These are phyloP conservation scores for Odontomachus brunneus DNA, from an alignment of 1,140 invertebrate species.

Conservation along the genomic window DNA sequence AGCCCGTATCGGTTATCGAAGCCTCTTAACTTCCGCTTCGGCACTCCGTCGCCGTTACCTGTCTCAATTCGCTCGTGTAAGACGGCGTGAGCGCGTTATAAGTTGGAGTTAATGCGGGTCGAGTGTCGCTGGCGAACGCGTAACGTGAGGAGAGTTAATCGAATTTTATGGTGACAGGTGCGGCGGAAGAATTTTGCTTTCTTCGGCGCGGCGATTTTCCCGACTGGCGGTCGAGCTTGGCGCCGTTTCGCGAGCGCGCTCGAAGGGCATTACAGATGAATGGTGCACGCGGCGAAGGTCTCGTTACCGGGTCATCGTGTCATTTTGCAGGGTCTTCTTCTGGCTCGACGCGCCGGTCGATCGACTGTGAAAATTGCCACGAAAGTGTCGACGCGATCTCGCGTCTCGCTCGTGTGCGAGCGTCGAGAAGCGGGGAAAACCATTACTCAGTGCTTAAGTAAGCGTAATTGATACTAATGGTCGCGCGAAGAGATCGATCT, in stretches of 20 bases:
- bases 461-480: not conserved
- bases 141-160: conserved; percentile 78
- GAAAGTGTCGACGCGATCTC: conserved; percentile 5
- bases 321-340: conserved; percentile 21
- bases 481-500: not conserved
- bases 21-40: conserved; percentile 71
- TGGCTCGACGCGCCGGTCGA: conserved; percentile 15
- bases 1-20: conserved; percentile 77
- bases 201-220: conserved; percentile 51
- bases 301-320: conserved; percentile 27
- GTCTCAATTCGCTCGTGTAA: conserved; percentile 13
- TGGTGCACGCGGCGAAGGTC: not conserved
- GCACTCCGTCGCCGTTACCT: conserved; percentile 41
- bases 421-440: conserved; percentile 23
- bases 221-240: conserved; percentile 57
- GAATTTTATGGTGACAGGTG: conserved; percentile 51
- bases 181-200: conserved; percentile 58
- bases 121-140: conserved; percentile 72
- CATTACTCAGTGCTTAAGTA: not conserved
- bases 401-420: not conserved
- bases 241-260: not conserved
- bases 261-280: too few relatives aligned
- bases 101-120: conserved; percentile 64
- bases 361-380: conserved; percentile 33
- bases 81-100: conserved; percentile 31